Base-by-base conservation (phyloP, 2,113 vertebrate species). In the Eira barbara region DNA sequence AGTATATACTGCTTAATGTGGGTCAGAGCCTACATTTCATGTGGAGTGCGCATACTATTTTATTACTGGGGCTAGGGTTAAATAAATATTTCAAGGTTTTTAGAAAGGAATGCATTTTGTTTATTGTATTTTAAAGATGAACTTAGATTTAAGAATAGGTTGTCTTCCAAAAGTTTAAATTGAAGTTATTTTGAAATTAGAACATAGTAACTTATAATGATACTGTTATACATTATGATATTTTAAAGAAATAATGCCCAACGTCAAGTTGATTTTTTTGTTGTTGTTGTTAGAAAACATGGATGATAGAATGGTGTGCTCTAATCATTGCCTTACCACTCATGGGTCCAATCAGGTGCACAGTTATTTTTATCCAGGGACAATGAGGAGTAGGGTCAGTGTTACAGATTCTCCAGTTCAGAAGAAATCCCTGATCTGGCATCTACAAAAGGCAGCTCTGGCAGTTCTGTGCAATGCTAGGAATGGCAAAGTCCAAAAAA, bases 1-100 rank as follows among this genome's bases (percentile, higher is more conserved):
- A 93, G 21, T 94, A 74, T 27, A 20, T 13, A 8, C 59, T 95
- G 42, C 12, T 94, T 97, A 95, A 67, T 97, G 71, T 88, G 83
- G 57, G 42, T 94, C 76, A 96, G 9, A 97, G 79, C 82, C n/a
- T 73, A 47, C 1, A 76, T 4, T 45, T 84, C 13, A 47, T 67
- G 15, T 74, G 89, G 97, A 94, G 23, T 79, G 5, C 42, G 20
- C 55, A 67, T 57, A 55, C 39, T 61, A 18, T 21, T 86, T 91
- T 79, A 74, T 95, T 69, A 34, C 1, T 15, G 4, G 39, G 20
- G 2, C 45, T 59, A 67, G 39, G 88, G 25, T 94, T 96, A 79
- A 83, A 92, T 59, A 84, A 74, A 89, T 94, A 90, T 89, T 65
- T 23, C 1, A 84, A 67, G 18, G 85, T 65, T 57, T 74, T 82